Percentiles rank a stretch among this genome's conserved stretches.
phyloP scores from a whole-genome alignment of 2,113 vertebrate species.

The Cavia porcellus region DNA sequence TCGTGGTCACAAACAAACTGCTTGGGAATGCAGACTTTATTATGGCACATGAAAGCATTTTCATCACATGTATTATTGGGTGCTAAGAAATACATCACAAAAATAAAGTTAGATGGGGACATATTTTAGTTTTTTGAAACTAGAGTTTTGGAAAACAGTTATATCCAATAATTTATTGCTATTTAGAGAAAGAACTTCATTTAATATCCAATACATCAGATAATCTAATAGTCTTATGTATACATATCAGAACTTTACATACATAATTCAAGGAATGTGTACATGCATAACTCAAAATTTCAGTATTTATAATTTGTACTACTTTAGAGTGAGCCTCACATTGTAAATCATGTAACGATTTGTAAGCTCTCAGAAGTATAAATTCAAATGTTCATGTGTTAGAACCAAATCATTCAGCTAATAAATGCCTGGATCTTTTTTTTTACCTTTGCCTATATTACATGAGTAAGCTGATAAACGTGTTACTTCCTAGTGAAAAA shows the following conservation, averaged over 20 bases:
- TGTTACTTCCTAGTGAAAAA: conserved; percentile 18
- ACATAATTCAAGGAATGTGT: background rate
- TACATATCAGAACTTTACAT: background rate
- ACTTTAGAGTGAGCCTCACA: background rate
- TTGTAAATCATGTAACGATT: background rate
- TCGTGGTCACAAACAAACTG: conserved; percentile 97
- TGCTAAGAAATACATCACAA: conserved; percentile 87
- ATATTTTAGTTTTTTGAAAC: background rate
- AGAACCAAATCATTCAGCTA: background rate
- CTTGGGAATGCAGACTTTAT: conserved; percentile 96
- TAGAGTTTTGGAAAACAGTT: background rate
- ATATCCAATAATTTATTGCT: background rate
- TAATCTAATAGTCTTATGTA: background rate
- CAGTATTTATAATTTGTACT: background rate
- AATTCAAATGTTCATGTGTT: background rate
- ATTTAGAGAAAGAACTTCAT: background rate
- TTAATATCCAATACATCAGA: background rate
- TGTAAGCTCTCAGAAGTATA: background rate
- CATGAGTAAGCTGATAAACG: background rate
- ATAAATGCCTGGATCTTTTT: background rate
- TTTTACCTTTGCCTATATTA: background rate
- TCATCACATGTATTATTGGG: conserved; percentile 98
- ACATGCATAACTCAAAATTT: background rate
- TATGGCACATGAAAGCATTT: conserved; percentile 95
- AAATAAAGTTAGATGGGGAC: conserved; percentile 51